phyloP scores from a whole-genome alignment of 30 jellyfish, hydroid and myxozoan genomes.

The Hydra vulgaris region DNA sequence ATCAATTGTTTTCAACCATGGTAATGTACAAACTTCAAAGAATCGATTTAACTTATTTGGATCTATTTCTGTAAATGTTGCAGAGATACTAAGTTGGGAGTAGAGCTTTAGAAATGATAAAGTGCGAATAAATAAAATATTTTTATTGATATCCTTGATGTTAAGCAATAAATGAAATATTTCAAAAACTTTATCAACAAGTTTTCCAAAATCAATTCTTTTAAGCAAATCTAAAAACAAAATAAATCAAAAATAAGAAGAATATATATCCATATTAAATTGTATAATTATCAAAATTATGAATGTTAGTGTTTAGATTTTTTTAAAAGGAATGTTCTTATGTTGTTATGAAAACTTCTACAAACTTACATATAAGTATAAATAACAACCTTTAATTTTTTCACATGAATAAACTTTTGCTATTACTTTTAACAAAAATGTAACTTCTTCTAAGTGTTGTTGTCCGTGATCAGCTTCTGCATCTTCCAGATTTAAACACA shows the following conservation, averaged over 20 bases:
- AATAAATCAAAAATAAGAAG: too few species aligned
- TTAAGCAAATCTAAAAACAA: background rate
- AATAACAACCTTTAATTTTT: background rate
- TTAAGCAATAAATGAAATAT: background rate
- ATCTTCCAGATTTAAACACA: background rate
- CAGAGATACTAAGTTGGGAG: background rate
- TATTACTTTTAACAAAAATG: background rate
- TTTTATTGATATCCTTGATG: background rate
- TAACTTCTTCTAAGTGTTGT: background rate
- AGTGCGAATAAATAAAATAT: background rate
- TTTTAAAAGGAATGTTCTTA: too few species aligned
- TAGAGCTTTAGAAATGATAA: background rate
- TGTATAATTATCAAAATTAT: too few species aligned
- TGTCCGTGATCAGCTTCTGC: background rate
- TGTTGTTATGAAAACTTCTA: too few species aligned
- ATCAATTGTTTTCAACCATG: constrained; percentile 79
- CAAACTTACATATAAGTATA: background rate
- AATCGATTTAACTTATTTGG: background rate
- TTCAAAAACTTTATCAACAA: background rate
- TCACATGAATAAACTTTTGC: background rate
- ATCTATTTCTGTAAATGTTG: background rate
- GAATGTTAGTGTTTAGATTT: too few species aligned
- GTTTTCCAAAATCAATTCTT: background rate
- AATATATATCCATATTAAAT: too few species aligned
- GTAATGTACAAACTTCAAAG: constrained; percentile 54